These are phyloP conservation scores for Aporophyla lueneburgensis DNA, from an alignment of 2,888 invertebrate species.

Conservation along the genomic window DNA sequence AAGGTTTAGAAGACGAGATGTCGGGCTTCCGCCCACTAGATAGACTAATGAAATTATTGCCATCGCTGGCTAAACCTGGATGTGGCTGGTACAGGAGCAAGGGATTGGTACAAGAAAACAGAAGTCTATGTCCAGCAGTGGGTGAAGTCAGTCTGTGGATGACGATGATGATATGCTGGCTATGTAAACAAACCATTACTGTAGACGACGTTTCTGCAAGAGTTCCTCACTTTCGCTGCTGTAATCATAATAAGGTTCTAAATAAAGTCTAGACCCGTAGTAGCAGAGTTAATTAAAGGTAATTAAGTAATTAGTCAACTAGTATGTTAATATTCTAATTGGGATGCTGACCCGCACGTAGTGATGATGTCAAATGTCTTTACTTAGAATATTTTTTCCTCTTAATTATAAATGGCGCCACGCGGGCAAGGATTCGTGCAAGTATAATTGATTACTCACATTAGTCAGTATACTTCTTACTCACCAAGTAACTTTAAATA, in stretches of 20 bases:
- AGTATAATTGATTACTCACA: slow-evolving; percentile 54
- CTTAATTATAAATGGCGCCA: slow-evolving; percentile 49
- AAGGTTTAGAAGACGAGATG: too few species aligned
- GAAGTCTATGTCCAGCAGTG: too few species aligned
- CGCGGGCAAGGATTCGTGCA: slow-evolving; percentile 55
- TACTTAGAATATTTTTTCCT: slow-evolving; percentile 52
- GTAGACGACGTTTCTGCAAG: not conserved
- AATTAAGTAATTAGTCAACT: slow-evolving; percentile 53
- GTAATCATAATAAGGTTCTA: not conserved
- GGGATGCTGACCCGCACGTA: slow-evolving; percentile 29
- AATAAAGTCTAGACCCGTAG: slow-evolving; percentile 31
- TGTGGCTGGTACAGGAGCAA: too few species aligned
- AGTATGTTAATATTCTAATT: slow-evolving; percentile 45
- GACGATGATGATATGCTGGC: not conserved
- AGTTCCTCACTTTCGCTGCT: slow-evolving; percentile 13
- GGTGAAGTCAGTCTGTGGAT: too few species aligned
- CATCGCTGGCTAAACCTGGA: too few species aligned
- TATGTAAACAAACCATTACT: not conserved
- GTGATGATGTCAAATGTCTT: slow-evolving; percentile 48
- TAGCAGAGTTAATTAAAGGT: slow-evolving; percentile 16
- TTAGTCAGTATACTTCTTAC: slow-evolving; percentile 35
- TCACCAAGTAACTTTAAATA: slow-evolving; percentile 26
- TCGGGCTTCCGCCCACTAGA: too few species aligned
- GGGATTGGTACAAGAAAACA: too few species aligned
- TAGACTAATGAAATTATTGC: too few species aligned